Percentiles rank a stretch among this genome's conserved stretches.
Conservation (phyloP, 2,113 vertebrate species). For the Chitala chitala region DNA sequence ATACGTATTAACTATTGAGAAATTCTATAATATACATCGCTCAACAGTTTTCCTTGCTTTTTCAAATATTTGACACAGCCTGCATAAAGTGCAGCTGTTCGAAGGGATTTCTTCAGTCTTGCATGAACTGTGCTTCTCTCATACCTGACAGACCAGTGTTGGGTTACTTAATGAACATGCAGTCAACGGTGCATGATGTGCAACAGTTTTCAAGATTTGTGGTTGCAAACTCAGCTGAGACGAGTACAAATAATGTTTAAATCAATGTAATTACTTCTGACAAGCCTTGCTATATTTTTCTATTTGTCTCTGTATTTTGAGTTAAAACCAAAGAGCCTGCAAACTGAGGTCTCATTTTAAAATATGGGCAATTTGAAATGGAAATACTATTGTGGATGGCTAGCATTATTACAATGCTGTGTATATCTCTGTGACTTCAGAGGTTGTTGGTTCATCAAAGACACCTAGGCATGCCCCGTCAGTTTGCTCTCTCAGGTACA, state of each 20-base stretch:
- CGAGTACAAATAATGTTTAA: not conserved
- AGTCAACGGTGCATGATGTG: not conserved
- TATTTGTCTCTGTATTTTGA: not conserved
- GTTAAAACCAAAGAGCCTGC: constrained; percentile 5
- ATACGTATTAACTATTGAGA: too few species aligned
- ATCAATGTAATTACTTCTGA: constrained; percentile 5
- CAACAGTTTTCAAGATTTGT: not conserved
- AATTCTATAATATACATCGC: not conserved
- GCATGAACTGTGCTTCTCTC: not conserved
- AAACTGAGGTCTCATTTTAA: not conserved
- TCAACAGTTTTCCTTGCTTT: not conserved
- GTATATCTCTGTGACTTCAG: too few species aligned
- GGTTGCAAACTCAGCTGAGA: not conserved
- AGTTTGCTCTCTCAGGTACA: too few species aligned
- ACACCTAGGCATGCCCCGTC: too few species aligned
- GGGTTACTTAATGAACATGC: not conserved
- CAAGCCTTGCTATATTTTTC: constrained; percentile 4
- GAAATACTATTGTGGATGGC: too few species aligned
- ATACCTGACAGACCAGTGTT: not conserved
- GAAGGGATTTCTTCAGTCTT: not conserved
- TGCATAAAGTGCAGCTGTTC: not conserved
- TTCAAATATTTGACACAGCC: not conserved
- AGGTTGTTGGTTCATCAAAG: not conserved
- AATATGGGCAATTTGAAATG: too few species aligned
- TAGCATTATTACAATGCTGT: too few species aligned